phyloP scores from a whole-genome alignment of 2,888 invertebrate species.

The Standfussiana lucernea region DNA sequence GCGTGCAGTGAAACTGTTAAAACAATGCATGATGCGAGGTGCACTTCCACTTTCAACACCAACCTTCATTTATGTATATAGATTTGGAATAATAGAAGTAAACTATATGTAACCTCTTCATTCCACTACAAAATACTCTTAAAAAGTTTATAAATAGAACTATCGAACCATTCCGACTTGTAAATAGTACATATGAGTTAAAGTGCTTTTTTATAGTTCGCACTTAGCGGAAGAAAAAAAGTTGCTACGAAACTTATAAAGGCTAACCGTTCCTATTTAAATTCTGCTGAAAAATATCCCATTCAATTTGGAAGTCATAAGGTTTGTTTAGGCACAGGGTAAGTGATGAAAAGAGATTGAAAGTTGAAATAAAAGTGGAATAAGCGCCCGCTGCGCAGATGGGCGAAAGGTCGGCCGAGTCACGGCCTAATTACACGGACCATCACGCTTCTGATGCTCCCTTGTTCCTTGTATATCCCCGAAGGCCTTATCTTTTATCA shows the following conservation, averaged over 20 bases:
- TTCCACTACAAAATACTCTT: neutral
- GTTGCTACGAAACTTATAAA: constrained; percentile 34
- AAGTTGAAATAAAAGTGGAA: constrained; percentile 62
- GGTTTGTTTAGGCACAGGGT: constrained; percentile 30
- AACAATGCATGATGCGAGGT: neutral
- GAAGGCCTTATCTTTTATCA: constrained; percentile 62
- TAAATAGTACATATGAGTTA: constrained; percentile 24
- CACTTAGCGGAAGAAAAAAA: constrained; percentile 32
- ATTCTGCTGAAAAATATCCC: constrained; percentile 31
- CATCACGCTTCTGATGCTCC: constrained; percentile 66
- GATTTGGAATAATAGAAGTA: neutral
- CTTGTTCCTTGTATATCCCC: constrained; percentile 60
- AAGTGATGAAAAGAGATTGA: constrained; percentile 52
- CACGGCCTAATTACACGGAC: constrained; percentile 75
- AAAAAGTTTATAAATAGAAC: neutral
- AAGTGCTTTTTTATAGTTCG: constrained; percentile 46
- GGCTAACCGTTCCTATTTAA: constrained; percentile 27
- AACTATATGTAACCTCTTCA: neutral
- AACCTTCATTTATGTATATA: neutral
- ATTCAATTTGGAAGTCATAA: constrained; percentile 52
- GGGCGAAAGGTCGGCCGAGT: constrained; percentile 69
- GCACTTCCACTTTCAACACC: neutral
- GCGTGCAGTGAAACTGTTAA: neutral
- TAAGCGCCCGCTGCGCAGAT: constrained; percentile 54
- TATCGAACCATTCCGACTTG: constrained; percentile 13